Conservation (phyloP, 92 coral and sea anemone species). For the Muricea muricata region DNA sequence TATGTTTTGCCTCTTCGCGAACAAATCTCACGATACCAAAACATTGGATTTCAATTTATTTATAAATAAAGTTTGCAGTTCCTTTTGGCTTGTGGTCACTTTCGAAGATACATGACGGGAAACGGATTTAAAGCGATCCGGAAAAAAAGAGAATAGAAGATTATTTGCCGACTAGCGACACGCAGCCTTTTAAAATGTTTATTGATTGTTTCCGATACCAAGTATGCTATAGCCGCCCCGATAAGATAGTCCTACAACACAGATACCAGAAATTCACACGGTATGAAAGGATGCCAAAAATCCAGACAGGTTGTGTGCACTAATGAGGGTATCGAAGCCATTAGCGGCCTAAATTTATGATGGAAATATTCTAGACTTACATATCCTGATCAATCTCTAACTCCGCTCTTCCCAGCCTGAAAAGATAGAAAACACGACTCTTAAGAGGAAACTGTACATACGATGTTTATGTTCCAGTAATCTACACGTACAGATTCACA, state of each 20-base stretch:
- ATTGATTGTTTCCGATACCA: constrained; percentile 37
- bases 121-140: constrained; percentile 42
- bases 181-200: neutral
- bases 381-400: neutral
- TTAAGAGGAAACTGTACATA: too few species aligned
- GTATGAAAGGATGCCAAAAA: neutral
- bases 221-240: neutral
- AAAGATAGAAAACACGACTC: too few species aligned
- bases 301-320: neutral
- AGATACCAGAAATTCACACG: neutral
- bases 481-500: too few species aligned
- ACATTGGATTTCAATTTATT: neutral
- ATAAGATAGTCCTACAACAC: neutral
- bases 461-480: too few species aligned
- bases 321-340: too few species aligned
- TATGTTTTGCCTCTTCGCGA: neutral
- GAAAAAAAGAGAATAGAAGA: constrained; percentile 31
- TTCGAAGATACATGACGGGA: constrained; percentile 9
- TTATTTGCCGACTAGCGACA: constrained; percentile 22
- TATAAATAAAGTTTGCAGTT: neutral
- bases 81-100: neutral
- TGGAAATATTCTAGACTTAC: neutral
- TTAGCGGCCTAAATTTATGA: neutral
- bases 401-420: too few species aligned
- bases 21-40: neutral